These are phyloP conservation scores for Metalampra italica DNA, from an alignment of 2,888 invertebrate species.

Conservation along the genomic window DNA sequence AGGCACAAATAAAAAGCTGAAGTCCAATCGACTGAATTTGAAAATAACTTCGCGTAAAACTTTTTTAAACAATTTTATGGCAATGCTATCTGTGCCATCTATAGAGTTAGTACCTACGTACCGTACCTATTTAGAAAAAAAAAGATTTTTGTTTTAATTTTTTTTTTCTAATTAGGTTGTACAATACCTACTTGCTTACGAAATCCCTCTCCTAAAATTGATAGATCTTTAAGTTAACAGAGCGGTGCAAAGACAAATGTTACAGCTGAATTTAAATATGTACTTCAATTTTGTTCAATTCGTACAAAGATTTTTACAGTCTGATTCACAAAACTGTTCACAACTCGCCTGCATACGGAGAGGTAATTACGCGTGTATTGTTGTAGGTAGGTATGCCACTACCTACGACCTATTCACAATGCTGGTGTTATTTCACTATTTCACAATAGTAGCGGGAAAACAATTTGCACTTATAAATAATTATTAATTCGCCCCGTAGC, in stretches of 20 bases:
- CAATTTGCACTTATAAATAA: neutral
- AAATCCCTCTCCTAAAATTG: no score
- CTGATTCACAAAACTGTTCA: slow-evolving; percentile 63
- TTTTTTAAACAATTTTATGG: no score
- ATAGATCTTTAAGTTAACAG: slow-evolving; percentile 2
- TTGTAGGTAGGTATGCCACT: slow-evolving; percentile 13
- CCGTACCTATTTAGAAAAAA: no score
- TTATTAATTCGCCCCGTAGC: neutral
- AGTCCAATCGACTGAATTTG: no score
- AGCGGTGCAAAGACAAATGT: neutral
- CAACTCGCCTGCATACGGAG: slow-evolving; percentile 43
- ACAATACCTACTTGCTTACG: no score
- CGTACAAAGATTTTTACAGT: slow-evolving; percentile 60
- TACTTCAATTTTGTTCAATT: no score
- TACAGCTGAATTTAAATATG: slow-evolving; percentile 11
- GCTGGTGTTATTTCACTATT: slow-evolving; percentile 43
- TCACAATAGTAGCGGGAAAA: slow-evolving; percentile 45
- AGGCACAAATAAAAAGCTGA: neutral
- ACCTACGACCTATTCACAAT: slow-evolving; percentile 35
- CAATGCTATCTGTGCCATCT: no score
- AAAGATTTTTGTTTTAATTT: no score
- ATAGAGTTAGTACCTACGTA: no score
- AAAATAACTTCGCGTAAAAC: no score
- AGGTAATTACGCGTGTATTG: slow-evolving; percentile 56
- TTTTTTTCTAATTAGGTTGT: no score